These are phyloP conservation scores for Micronycteris hirsuta DNA, from an alignment of 2,113 vertebrate genomes.

Conservation along the genomic window DNA sequence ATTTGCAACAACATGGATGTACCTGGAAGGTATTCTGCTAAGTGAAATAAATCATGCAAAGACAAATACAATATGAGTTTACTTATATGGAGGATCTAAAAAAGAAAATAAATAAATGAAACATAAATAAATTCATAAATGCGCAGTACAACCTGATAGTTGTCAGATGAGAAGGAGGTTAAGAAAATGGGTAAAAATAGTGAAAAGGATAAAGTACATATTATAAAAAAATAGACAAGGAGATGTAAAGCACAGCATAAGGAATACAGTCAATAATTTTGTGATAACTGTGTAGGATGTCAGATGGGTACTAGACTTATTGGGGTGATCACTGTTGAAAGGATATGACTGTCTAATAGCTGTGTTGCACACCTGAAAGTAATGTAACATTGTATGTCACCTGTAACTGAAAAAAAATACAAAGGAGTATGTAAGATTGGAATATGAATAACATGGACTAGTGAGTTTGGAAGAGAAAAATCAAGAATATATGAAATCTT, in stretches of 20 bases:
- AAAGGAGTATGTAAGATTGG: not conserved
- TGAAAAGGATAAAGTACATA: not conserved
- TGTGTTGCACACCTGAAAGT: not conserved
- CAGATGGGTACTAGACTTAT: too few relatives aligned
- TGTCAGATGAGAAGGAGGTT: not conserved
- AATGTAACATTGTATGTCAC: not conserved
- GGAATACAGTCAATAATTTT: too few relatives aligned
- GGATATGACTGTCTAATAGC: too few relatives aligned
- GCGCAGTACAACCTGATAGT: not conserved
- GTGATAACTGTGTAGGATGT: too few relatives aligned
- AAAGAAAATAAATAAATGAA: not conserved
- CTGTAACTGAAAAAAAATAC: not conserved
- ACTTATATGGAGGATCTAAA: not conserved
- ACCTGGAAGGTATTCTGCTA: not conserved
- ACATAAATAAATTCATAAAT: not conserved
- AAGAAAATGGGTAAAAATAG: not conserved
- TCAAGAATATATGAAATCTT: not conserved
- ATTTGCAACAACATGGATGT: not conserved
- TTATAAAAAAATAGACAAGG: too few relatives aligned
- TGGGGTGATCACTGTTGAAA: too few relatives aligned
- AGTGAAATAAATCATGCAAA: not conserved
- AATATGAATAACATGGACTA: not conserved
- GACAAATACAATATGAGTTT: not conserved
- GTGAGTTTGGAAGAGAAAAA: not conserved
- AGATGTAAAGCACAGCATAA: too few relatives aligned